Conservation (phyloP, 92 coral and sea anemone genomes). For the Palythoa grandis region DNA sequence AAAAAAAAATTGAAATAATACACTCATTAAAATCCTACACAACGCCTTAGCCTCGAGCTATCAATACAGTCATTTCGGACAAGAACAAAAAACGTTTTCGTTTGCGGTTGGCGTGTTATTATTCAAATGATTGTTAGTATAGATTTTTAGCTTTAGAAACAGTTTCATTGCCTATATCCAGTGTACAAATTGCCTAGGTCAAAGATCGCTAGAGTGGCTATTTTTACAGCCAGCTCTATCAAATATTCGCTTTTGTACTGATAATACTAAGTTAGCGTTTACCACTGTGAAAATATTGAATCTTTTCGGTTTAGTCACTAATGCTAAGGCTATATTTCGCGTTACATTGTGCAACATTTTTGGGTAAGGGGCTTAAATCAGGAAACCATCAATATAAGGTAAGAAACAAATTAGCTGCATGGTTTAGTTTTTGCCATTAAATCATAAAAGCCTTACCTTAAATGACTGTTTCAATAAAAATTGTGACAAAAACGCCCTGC, state of each 20-base stretch:
- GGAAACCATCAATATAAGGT: too few relatives aligned
- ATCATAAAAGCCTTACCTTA: not conserved
- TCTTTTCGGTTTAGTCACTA: not conserved
- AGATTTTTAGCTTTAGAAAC: not conserved
- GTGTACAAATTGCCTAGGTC: too few relatives aligned
- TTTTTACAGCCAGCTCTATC: not conserved
- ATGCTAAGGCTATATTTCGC: not conserved
- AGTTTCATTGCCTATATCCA: too few relatives aligned
- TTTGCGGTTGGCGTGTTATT: not conserved
- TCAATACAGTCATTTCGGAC: not conserved
- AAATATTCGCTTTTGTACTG: not conserved
- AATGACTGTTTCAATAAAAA: not conserved
- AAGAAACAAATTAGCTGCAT: not conserved
- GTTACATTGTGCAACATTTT: not conserved
- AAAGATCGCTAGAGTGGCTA: not conserved
- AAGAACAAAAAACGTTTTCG: too few relatives aligned
- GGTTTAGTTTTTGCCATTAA: not conserved
- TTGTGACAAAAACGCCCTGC: not conserved
- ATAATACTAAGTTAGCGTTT: too few relatives aligned
- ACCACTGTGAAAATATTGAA: not conserved
- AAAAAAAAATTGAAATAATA: too few relatives aligned
- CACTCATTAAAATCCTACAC: not conserved
- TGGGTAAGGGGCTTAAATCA: not conserved
- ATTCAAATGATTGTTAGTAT: too few relatives aligned
- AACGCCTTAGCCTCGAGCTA: not conserved